Evolutionary conservation across 2,113 vertebrate genomes (phyloP).

Genomic region (Trinectes maculatus): DNA sequence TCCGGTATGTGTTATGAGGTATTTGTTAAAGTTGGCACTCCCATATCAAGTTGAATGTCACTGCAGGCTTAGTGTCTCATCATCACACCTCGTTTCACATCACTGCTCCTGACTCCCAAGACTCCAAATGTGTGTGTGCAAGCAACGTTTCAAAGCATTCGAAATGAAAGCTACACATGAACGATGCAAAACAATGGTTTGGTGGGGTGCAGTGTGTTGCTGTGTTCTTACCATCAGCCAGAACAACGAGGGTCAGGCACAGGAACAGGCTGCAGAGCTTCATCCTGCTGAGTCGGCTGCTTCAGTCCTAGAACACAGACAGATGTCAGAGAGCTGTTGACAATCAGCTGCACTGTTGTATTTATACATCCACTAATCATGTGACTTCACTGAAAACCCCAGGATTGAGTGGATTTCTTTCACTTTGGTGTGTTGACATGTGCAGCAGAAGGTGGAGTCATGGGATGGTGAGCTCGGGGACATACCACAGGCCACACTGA

Average conservation of each 20-base stretch:
- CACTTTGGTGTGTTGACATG: slow-evolving; percentile 60
- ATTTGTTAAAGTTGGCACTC: too few species aligned
- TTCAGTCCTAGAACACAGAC: not conserved
- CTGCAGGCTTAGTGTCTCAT: too few species aligned
- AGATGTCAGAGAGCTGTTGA: not conserved
- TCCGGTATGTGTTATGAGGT: too few species aligned
- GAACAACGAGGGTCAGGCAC: slow-evolving; percentile 25
- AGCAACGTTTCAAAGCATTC: too few species aligned
- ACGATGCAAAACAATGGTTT: too few species aligned
- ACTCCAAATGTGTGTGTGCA: too few species aligned
- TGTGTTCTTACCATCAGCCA: slow-evolving; percentile 65
- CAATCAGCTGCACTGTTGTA: not conserved
- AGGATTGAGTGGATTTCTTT: slow-evolving; percentile 40
- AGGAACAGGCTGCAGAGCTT: slow-evolving; percentile 51
- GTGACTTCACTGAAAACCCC: slow-evolving; percentile 15
- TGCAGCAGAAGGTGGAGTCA: slow-evolving; percentile 70
- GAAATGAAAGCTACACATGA: too few species aligned
- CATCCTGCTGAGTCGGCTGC: slow-evolving; percentile 21
- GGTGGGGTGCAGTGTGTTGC: too few species aligned
- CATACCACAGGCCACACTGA: slow-evolving; percentile 36
- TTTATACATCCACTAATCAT: slow-evolving; percentile 55
- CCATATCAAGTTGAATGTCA: too few species aligned
- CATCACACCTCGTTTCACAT: too few species aligned
- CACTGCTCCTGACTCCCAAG: too few species aligned
- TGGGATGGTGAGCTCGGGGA: slow-evolving; percentile 53